Evolutionary conservation across 2,888 invertebrate genomes (phyloP).

Genomic region (Brachyptera putata): DNA sequence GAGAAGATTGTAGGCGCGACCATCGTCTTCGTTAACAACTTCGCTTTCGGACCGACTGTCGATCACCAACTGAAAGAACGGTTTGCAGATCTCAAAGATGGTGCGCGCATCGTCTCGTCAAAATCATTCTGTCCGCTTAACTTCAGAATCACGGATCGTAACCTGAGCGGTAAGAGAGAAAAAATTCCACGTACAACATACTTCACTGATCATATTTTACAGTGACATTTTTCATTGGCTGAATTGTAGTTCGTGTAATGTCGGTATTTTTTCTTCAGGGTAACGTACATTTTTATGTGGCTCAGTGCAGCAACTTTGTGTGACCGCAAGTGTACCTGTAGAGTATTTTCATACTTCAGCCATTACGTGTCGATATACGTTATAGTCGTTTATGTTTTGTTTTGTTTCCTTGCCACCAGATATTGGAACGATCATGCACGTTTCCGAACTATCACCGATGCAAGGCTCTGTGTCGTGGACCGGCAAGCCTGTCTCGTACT

Average conservation of each 20-base stretch:
- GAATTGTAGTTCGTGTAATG: no score
- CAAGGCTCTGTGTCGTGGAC: conserved; percentile 99
- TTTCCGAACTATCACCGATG: conserved; percentile 91
- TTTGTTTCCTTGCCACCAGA: conserved; percentile 52
- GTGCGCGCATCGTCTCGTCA: conserved; percentile 95
- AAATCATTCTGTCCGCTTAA: conserved; percentile 99
- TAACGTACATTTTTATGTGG: no score
- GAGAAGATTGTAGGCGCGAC: conserved; percentile 92
- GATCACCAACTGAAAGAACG: conserved; percentile 95
- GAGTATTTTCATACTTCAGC: background rate
- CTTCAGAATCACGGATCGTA: conserved; percentile 96
- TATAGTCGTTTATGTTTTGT: no score
- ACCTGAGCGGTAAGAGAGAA: conserved; percentile 72
- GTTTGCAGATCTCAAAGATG: conserved; percentile 93
- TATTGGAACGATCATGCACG: conserved; percentile 98
- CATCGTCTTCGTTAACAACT: conserved; percentile 98
- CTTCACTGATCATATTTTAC: no score
- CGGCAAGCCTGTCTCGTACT: conserved; percentile 97
- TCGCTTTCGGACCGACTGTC: conserved; percentile 96
- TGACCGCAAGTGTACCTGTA: background rate
- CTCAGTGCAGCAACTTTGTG: no score
- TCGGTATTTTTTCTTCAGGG: no score
- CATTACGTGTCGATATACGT: no score
- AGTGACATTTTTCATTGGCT: no score
- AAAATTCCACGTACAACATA: no score